phyloP scores from a whole-genome alignment of 2,888 invertebrate genomes.

The Philereme transversata region DNA sequence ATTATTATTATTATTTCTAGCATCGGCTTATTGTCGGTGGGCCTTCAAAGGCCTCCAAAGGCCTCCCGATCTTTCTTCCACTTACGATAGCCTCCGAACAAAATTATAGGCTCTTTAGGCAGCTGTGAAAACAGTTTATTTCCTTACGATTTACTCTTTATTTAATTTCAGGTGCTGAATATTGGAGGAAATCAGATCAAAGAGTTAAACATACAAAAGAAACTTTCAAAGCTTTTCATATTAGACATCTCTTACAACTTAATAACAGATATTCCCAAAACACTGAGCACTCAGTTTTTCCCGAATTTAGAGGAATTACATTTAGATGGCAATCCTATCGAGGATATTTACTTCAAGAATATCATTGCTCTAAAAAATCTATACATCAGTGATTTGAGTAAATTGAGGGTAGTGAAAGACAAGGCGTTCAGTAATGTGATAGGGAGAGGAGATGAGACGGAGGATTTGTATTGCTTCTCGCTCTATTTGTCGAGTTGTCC shows the following conservation, averaged over 20 bases:
- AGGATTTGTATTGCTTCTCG: slow-evolving; percentile 68
- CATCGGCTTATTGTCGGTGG: no score
- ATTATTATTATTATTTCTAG: no score
- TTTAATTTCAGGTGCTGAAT: slow-evolving; percentile 69
- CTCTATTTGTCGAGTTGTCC: slow-evolving; percentile 76
- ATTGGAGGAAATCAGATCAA: slow-evolving; percentile 76
- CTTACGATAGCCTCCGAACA: no score
- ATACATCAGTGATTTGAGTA: slow-evolving; percentile 69
- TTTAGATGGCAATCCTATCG: slow-evolving; percentile 82
- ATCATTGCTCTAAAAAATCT: slow-evolving; percentile 72
- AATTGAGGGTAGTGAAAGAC: slow-evolving; percentile 62
- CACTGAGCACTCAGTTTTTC: slow-evolving; percentile 66
- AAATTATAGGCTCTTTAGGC: no score
- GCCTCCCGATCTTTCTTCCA: no score
- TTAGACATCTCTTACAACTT: slow-evolving; percentile 82
- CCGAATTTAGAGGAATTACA: slow-evolving; percentile 76
- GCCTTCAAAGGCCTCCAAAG: no score
- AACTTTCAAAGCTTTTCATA: slow-evolving; percentile 68
- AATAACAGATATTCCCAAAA: slow-evolving; percentile 71
- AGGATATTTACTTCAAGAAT: slow-evolving; percentile 72
- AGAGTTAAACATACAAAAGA: slow-evolving; percentile 68
- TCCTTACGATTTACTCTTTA: background rate
- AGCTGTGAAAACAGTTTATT: no score
- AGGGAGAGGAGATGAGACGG: slow-evolving; percentile 57
- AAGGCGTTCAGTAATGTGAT: slow-evolving; percentile 78